Evolutionary conservation across 2,888 invertebrate genomes (phyloP), one percentile per base, ranked within the genome.

Genomic region (Hydrotaea diabolus): DNA sequence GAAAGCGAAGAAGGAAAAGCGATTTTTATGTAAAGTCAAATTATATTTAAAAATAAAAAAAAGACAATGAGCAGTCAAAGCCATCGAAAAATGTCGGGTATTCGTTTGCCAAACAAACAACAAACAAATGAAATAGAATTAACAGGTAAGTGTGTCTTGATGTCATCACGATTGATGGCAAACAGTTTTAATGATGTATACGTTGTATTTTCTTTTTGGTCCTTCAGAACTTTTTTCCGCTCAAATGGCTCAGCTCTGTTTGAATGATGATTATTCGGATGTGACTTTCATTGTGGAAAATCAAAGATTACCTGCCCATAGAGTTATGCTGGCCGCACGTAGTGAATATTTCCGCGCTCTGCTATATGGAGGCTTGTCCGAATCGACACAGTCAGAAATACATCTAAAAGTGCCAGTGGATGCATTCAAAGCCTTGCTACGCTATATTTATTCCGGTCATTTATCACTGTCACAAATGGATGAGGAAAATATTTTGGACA

Each of bases 311-410:
- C 92, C 92, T n/a, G 92, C 92, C 26, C 92, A 93, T 86, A 91
- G 92, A 0, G 95, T 98, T 5, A 97, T 99, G 57, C 94, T 99
- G 77, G 99, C 99, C 0, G 97, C 98, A 36, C 94, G 99, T 89
- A 98, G 98, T 90, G 97, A 98, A 89, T 99, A 99, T 93, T 99
- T 99, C 92, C 94, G 98, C 91, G 98, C 96, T 11, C 92, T 96
- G 49, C 93, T 96, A 0, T 96, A 95, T 93, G 96, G 96, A 9
- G 96, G 96, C n/a, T 93, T 96, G 92, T 94, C 95, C 83, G 96
- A 96, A 91, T 94, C 96, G 0, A 94, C 94, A 83, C 94, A 96
- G 94, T 94, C 94, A 74, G 97, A 98, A 93, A 96, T 99, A 78
- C 95, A 96, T 89, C 92, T 99, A 55, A 95, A 96, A 89, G 98